These are phyloP conservation scores for Alosa sapidissima DNA, from an alignment of 2,797 vertebrate genomes.

Conservation along the genomic window DNA sequence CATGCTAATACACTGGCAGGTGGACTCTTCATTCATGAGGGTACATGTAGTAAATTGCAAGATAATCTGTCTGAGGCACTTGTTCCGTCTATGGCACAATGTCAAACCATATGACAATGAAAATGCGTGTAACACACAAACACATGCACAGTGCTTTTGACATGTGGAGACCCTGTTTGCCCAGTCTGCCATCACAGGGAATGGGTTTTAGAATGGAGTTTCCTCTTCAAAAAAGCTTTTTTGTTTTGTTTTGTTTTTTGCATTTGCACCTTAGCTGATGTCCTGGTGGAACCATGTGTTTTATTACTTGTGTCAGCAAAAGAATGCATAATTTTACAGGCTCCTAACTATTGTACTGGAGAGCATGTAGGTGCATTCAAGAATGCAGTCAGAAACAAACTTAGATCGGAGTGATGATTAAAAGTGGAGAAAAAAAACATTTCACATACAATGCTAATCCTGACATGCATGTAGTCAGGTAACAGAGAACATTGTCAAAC, in stretches of 20 bases:
- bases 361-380: background rate
- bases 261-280: background rate
- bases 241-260: background rate
- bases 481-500: background rate
- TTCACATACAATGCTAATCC: background rate
- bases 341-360: background rate
- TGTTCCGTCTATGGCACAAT: background rate
- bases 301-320: background rate
- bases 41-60: background rate
- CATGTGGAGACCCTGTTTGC: background rate
- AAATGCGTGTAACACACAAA: background rate
- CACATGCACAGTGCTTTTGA: background rate
- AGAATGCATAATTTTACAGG: background rate
- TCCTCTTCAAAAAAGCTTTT: background rate
- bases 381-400: background rate
- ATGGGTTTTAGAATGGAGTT: background rate
- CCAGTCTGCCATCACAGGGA: background rate
- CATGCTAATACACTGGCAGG: background rate
- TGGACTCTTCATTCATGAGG: background rate
- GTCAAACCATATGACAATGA: background rate
- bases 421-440: background rate
- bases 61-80: background rate
- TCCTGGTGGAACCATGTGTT: background rate
- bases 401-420: background rate
- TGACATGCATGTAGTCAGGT: background rate